Evolutionary conservation across 1,140 invertebrate species (phyloP), one percentile per base, ranked within the genome.

Genomic region (Oscheius sp.): DNA sequence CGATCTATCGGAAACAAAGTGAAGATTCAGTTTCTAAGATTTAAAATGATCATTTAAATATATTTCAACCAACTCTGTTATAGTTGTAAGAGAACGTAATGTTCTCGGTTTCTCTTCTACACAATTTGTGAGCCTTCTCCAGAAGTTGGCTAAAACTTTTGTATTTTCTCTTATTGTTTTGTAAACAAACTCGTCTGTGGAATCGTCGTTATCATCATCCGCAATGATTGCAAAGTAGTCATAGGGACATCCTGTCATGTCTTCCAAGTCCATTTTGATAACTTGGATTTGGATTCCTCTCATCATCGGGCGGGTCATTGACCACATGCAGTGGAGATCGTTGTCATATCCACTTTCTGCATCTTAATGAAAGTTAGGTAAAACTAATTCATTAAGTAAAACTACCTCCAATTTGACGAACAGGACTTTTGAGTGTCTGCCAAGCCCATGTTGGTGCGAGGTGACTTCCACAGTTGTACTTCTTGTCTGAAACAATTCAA

Each of bases 241-340:
- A 68, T 77, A 84, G 7, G 45, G 46, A 42, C 81, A 82, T 4
- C 68, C 64, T 2, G 46, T 26, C 29, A 70, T 73, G 26, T 78
- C 61, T 67, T 83, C 81, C 38, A 84, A 28, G 63, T 82, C 81
- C 2, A 84, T n/a, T 28, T 67, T 68, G 3, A 70, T 65, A 34
- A 78, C 38, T 38, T 74, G 68, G n/a, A 80, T 29, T 26, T 79
- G 55, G 61, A 82, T 77, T 26, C 77, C 75, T 18, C 45, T 55
- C 31, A 82, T 76, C 23, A 49, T 29, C 4, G 81, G 83, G 26
- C 74, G 63, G 28, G 32, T 34, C 26, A 82, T 72, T 28, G 36
- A 72, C 81, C 81, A 82, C 52, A 70, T 62, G 52, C 81, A 82
- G 28, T 80, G 66, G 15, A 67, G 31, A 65, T 85, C 74, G 26